Conservation (phyloP, 1,140 invertebrate genomes). For the Chironomus tepperi region DNA sequence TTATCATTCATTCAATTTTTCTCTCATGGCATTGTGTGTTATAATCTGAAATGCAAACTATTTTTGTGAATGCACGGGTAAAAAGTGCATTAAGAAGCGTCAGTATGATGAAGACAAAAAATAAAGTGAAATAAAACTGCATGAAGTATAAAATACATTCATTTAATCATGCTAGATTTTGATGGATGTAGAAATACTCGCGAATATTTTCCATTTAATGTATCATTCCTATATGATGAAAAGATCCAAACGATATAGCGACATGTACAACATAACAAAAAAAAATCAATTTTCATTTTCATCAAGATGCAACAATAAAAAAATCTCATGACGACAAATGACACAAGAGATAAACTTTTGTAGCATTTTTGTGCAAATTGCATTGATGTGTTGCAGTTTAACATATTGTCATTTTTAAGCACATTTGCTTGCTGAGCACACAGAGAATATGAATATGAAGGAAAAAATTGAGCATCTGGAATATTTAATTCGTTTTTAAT, state of each 20-base stretch:
- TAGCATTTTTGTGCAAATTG: not conserved
- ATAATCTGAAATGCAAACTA: too few species aligned
- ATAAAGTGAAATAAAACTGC: not conserved
- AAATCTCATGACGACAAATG: conserved; percentile 7
- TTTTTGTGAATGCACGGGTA: too few species aligned
- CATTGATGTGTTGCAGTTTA: not conserved
- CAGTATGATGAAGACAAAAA: not conserved
- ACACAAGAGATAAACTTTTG: not conserved
- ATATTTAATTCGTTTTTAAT: conserved; percentile 10
- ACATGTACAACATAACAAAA: not conserved
- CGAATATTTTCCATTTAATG: too few species aligned
- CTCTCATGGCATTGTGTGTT: too few species aligned
- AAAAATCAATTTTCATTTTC: not conserved
- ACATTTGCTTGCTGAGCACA: too few species aligned
- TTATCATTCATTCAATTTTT: too few species aligned
- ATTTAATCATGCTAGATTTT: not conserved
- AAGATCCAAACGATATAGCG: not conserved
- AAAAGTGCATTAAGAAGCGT: too few species aligned
- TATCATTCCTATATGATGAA: not conserved
- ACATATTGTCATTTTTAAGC: not conserved
- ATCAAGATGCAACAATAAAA: not conserved
- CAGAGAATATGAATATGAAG: not conserved
- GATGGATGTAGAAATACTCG: too few species aligned
- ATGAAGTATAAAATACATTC: conserved; percentile 6
- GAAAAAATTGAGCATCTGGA: not conserved